Evolutionary conservation across 2,113 vertebrate genomes (phyloP).

Genomic region (Sorex fumeus): DNA sequence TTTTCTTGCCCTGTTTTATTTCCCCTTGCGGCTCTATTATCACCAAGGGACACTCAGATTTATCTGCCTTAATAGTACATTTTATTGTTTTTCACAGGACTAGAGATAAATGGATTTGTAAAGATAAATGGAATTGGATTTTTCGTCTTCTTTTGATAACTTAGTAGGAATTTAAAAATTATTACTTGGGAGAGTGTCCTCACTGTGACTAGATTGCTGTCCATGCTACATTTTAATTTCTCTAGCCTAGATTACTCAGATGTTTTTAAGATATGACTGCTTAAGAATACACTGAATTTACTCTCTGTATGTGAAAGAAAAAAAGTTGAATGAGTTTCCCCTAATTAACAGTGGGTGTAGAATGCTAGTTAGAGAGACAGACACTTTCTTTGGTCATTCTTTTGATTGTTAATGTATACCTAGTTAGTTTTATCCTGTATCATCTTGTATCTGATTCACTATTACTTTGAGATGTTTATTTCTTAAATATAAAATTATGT

Average conservation of each 20-base stretch:
- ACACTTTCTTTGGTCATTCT: constrained; percentile 36
- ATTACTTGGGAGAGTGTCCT: constrained; percentile 79
- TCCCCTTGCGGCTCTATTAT: constrained; percentile 73
- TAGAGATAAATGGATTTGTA: constrained; percentile 80
- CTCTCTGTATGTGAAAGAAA: background rate
- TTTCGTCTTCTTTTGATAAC: constrained; percentile 75
- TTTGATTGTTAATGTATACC: constrained; percentile 55
- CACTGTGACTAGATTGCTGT: constrained; percentile 77
- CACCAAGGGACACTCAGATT: constrained; percentile 78
- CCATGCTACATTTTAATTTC: constrained; percentile 67
- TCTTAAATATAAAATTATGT: background rate
- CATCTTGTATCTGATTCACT: constrained; percentile 57
- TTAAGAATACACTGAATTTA: background rate
- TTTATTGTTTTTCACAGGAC: constrained; percentile 77
- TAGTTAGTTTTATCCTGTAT: constrained; percentile 46
- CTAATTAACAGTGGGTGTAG: constrained; percentile 62
- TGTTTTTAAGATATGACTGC: background rate
- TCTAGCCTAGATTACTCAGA: constrained; percentile 22
- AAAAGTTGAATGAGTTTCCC: constrained; percentile 51
- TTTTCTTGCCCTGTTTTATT: constrained; percentile 74
- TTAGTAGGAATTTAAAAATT: constrained; percentile 79
- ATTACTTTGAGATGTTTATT: background rate
- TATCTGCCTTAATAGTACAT: constrained; percentile 77
- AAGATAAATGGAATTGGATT: constrained; percentile 75
- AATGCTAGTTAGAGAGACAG: background rate